Base-by-base conservation (phyloP, 2,113 vertebrate genomes). In the Leucopsar rothschildi region DNA sequence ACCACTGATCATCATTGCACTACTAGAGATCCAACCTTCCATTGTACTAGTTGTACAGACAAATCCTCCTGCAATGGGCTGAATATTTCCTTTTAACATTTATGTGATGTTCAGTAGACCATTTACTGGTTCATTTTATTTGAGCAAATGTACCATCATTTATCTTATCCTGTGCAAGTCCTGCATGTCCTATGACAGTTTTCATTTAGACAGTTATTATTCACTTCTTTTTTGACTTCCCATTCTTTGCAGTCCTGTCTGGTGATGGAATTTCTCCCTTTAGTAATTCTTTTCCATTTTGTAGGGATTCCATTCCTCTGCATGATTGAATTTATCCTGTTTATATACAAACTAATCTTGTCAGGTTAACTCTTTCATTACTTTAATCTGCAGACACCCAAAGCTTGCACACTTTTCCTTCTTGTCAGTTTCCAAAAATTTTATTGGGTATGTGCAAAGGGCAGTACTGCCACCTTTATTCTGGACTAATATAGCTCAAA, bases 161-260 rank as follows among this genome's bases (percentile, higher is more conserved):
- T 94, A 45, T 82, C 80, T 89, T 29, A 86, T 31, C n/a, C 22
- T 31, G 5, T 80, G 70, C 15, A 66, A 86, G 52, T 65, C 68
- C 87, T 90, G 45, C 40, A 72, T 47, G 50, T 95, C 59, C 31
- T 55, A 31, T 72, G 72, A 80, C 52, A 85, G 59, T 73, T 93
- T 95, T 91, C 12, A 85, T 96, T 89, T 95, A 60, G 73, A 71
- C 11, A 11, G 45, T 79, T 86, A 60, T 92, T 88, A 92, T 89
- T 92, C 25, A 70, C 18, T 68, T 89, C 8, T 63, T 70, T 88
- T 92, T 73, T 79, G 35, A 57, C 37, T 83, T 60, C 22, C 4
- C 8, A 29, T 95, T 88, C 82, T 90, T 79, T 71, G 31, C 31
- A 92, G 29, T 65, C 39, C 37, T 60, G 24, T 33, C 18, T 47